Evolutionary conservation across 2,113 vertebrate species (phyloP).

Genomic region (Ploceus nigricollis): DNA sequence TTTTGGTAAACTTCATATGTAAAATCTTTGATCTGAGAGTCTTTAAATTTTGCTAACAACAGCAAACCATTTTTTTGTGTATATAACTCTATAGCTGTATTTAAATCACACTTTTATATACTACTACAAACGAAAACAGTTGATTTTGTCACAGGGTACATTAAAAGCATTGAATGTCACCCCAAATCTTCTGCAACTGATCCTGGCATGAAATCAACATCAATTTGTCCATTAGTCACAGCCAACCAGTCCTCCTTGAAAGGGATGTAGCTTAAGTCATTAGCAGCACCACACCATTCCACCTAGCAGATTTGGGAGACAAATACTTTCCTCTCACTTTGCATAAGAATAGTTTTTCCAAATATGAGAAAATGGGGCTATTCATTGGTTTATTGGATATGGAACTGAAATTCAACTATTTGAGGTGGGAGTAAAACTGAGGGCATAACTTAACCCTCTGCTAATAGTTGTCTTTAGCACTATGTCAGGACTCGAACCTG

Average conservation of each 20-base stretch:
- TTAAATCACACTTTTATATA: neutral
- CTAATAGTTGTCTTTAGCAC: neutral
- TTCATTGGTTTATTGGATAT: neutral
- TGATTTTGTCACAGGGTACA: neutral
- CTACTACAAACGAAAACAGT: neutral
- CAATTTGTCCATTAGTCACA: neutral
- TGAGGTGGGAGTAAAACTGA: neutral
- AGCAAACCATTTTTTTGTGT: neutral
- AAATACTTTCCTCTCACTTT: neutral
- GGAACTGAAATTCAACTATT: neutral
- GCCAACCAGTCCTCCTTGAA: neutral
- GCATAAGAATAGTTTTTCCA: neutral
- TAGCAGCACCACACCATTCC: neutral
- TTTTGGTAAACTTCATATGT: neutral
- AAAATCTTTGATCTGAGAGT: neutral
- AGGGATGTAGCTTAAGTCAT: neutral
- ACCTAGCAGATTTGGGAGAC: neutral
- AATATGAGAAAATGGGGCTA: neutral
- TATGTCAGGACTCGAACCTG: rapidly evolving
- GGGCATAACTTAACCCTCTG: neutral
- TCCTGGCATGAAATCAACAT: neutral
- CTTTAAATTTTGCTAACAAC: neutral
- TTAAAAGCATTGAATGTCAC: neutral
- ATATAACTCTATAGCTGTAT: neutral
- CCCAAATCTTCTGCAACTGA: neutral